Evolutionary conservation across 2,797 vertebrate species (phyloP), one percentile per base, ranked within the genome.

Genomic region (Nasua narica): DNA sequence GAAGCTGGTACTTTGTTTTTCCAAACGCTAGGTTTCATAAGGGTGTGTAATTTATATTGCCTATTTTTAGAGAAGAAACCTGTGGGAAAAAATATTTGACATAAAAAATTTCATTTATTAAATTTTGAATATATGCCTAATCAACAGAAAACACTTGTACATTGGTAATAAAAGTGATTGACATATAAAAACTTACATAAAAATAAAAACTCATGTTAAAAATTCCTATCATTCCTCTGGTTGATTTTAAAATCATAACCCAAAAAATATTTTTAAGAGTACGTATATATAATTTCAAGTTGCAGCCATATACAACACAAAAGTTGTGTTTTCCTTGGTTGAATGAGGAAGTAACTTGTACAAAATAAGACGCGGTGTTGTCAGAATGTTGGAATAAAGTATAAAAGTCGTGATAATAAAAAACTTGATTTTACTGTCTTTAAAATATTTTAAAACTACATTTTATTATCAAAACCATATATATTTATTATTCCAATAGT

Each of bases 81-180:
- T 89, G 11, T 95, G 79, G 72, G 18, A 58, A 83, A 58, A 96
- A 88, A 48, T 35, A 46, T 32, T 95, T 83, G 35, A 87, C 18
- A 87, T 46, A 87, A 40, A 85, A 96, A 93, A 98, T 91, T 82
- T 89, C 82, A 74, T 32, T 85, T 97, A 96, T 35, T 69, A 4
- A 93, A 91, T 76, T 92, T 43, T 96, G 87, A 95, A 87, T 96
- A 90, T 96, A 84, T 70, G 46, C 18, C 90, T 97, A 96, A 94
- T 95, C 83, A 94, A 95, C 8, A 96, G 76, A 90, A 97, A 92
- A 84, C 96, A 86, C 91, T 60, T 40, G 32, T 93, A 52, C 37
- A 86, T 43, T 88, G 94, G 52, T 77, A 96, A 97, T 97, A 67
- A 89, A 97, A 98, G 50, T 81, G n/a, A 97, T 90, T 94, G 96